Percentiles rank a stretch among this genome's conserved stretches.
These are phyloP conservation scores for Luffia ferchaultella DNA, from an alignment of 2,888 invertebrate species.

Conservation along the genomic window DNA sequence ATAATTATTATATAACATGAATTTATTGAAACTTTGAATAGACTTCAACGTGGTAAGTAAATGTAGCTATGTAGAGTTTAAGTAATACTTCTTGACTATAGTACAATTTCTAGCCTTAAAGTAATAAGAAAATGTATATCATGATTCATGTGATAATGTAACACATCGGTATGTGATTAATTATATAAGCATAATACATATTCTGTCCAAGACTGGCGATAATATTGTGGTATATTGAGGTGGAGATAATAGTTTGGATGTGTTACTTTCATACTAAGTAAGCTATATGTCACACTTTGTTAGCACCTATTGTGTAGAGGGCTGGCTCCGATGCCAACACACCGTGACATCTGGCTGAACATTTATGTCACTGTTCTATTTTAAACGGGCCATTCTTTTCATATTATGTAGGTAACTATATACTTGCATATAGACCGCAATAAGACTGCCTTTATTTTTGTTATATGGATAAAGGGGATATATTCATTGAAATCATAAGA, in stretches of 20 bases:
- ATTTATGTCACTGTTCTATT: slow-evolving; percentile 35
- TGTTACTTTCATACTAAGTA: not conserved
- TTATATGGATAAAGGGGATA: too few relatives aligned
- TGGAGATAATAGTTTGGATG: too few relatives aligned
- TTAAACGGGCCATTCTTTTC: slow-evolving; percentile 12
- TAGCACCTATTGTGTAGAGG: slow-evolving; percentile 34
- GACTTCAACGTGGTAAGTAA: not conserved
- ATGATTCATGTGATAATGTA: slow-evolving; percentile 20
- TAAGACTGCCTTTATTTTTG: too few relatives aligned
- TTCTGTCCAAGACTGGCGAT: not conserved
- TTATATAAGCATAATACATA: not conserved
- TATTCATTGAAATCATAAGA: too few relatives aligned
- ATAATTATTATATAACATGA: not conserved
- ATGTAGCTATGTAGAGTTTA: not conserved
- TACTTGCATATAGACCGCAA: not conserved
- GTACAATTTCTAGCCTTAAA: slow-evolving; percentile 56
- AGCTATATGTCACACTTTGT: slow-evolving; percentile 27
- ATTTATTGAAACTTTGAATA: not conserved
- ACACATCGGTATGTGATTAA: not conserved
- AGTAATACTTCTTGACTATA: slow-evolving; percentile 19
- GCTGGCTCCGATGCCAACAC: slow-evolving; percentile 35
- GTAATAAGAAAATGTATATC: slow-evolving; percentile 25
- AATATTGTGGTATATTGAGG: too few relatives aligned
- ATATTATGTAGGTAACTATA: not conserved
- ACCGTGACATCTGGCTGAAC: slow-evolving; percentile 40